Base-by-base conservation (phyloP, 1,140 invertebrate genomes). In the Caenorhabditis briggsae region DNA sequence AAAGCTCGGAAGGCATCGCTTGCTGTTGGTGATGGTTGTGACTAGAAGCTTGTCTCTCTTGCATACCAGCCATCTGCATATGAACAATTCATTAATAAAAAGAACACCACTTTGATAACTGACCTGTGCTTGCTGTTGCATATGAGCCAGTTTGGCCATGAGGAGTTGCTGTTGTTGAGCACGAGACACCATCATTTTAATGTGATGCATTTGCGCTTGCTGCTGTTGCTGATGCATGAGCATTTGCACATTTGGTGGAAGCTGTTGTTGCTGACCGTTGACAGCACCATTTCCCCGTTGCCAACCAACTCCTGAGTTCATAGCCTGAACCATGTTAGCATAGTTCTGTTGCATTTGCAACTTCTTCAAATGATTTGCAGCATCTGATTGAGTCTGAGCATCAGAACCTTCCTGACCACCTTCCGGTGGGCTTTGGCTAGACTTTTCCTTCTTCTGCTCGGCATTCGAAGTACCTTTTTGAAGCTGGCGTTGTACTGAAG, bases 321-420 rank as follows among this genome's bases (percentile, higher is more conserved):
- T 87, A 2, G 86, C 86, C 11, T 48, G 83, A 33, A 87, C 55
- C 78, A 87, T 64, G 11, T 23, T 64, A 12, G 55, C 61, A 61
- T 87, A 87, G 53, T 87, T 82, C 82, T 87, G 78, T 33, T 87
- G 86, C 86, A 87, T 87, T 6, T 82, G 78, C 56, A 56, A 23
- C 48, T 82, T 87, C n/a, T 83, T 87, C 7, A 82, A 11, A 41
- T 46, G 25, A 16, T 84, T 64, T n/a, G 41, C 18, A n/a, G 70
- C 70, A n/a, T 78, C 70, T 23, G 46, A 20, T 20, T 78, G 50
- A 56, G 23, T 58, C n/a, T 85, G 61, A 12, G 50, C 64, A 9
- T 78, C 61, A 12, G 23, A 8, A n/a, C 2, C 8, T 12, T 70
- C 84, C 11, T 74, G 46, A 18, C 18, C 43, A 7, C 53, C 78